Evolutionary conservation across 1,140 invertebrate genomes (phyloP), one percentile per base, ranked within the genome.

Genomic region (Musca domestica): DNA sequence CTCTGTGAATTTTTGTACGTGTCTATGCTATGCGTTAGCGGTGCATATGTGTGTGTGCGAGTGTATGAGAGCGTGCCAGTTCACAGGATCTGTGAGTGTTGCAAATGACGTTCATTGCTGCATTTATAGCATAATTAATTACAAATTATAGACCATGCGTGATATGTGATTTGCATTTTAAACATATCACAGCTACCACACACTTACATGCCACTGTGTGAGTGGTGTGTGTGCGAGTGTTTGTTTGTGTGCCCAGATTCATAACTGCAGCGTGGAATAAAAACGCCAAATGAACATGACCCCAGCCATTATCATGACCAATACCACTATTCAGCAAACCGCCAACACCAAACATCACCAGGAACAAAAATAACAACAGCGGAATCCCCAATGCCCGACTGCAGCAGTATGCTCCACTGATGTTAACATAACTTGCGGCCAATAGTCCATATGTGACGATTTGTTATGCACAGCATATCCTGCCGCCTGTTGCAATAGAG

Each of bases 81-180:
- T 25, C 23, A 23, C 9, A 12, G 19, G 34, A 22, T 14, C 19
- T 56, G 54, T 56, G 54, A 27, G 25, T 30, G 25, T 56, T 56
- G 14, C 25, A 58, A 58, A 30, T 27, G 14, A 58, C 23, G 34
- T 41, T 41, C 54, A 27, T 58, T 58, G 54, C 54, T 30, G 25
- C 54, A 58, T 58, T 58, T 58, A 58, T 58, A 58, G 54, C 54
- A 58, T 58, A 58, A 58, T 58, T 58, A 58, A 58, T 58, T 58
- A 58, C 54, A 58, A 58, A 58, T 58, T 58, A 58, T 58, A 58
- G 25, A 30, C 54, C 23, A 58, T 58, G 54, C 54, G 54, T 58
- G 34, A 41, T 41, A 58, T 58, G 54, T 58, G 54, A 58, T 58
- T 58, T 58, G 54, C 54, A 58, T 58, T 58, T 58, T 58, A 58